These are phyloP conservation scores for Hippoglossus hippoglossus DNA, from an alignment of 2,797 vertebrate genomes.

Conservation along the genomic window DNA sequence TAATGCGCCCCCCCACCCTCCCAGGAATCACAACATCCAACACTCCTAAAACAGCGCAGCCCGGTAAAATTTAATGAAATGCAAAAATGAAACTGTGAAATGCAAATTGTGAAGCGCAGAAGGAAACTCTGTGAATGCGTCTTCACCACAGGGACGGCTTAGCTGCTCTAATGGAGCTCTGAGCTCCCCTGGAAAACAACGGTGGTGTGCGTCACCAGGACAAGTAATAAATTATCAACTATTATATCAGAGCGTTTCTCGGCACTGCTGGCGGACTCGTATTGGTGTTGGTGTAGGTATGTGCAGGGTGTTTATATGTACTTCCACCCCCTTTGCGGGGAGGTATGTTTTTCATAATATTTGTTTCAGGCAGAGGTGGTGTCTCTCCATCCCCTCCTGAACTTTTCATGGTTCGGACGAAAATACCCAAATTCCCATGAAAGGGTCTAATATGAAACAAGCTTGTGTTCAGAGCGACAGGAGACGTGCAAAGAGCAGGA, in stretches of 20 bases:
- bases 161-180: background rate
- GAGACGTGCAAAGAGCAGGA: too few relatives aligned
- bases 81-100: conserved; percentile 15
- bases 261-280: background rate
- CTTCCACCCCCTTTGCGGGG: background rate
- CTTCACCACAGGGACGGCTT: background rate
- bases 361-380: background rate
- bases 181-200: background rate
- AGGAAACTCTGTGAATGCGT: background rate
- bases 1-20: conserved; percentile 27
- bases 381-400: background rate
- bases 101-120: conserved; percentile 9
- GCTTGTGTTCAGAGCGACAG: too few relatives aligned
- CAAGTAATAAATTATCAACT: background rate
- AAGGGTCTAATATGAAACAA: too few relatives aligned
- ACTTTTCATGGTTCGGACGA: background rate
- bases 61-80: conserved; percentile 21
- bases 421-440: too few relatives aligned
- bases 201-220: background rate
- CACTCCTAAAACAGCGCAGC: conserved; percentile 18
- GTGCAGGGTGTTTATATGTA: background rate
- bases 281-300: background rate
- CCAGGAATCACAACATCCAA: conserved; percentile 20
- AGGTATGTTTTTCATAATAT: background rate
- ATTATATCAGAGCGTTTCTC: background rate